These are phyloP conservation scores for Epinotia bilunana DNA, from an alignment of 2,888 invertebrate genomes.

Conservation along the genomic window DNA sequence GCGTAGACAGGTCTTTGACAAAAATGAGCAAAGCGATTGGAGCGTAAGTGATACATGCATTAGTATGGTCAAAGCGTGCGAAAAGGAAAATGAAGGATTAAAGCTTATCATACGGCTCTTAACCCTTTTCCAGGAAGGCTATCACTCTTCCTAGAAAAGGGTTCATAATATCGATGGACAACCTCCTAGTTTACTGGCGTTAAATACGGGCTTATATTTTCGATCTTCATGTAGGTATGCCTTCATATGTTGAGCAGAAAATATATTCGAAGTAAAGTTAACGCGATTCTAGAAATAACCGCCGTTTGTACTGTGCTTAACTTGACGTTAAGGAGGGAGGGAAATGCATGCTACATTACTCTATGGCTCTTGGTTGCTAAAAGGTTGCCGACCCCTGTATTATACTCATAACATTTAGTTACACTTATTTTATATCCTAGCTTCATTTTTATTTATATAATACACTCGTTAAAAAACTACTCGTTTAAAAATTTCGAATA, in stretches of 20 bases:
- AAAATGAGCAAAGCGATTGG: conserved; percentile 5
- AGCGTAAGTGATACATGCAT: conserved; percentile 15
- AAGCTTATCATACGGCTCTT: too few relatives aligned
- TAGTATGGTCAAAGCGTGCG: conserved; percentile 20
- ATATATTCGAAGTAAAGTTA: neutral
- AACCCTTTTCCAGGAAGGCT: too few relatives aligned
- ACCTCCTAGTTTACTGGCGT: too few relatives aligned
- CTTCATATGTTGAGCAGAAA: neutral
- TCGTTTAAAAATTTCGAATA: too few relatives aligned
- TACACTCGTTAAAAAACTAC: neutral
- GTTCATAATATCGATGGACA: too few relatives aligned
- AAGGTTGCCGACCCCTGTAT: too few relatives aligned
- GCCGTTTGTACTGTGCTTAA: neutral
- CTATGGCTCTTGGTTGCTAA: neutral
- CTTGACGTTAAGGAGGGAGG: neutral
- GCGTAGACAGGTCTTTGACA: neutral
- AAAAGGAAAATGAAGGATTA: conserved; percentile 17
- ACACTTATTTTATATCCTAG: neutral
- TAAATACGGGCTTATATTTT: too few relatives aligned
- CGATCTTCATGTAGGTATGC: too few relatives aligned
- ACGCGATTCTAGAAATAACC: neutral
- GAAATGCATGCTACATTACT: neutral
- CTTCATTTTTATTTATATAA: neutral
- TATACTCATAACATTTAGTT: neutral
- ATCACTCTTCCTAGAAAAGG: too few relatives aligned